These are phyloP conservation scores for Scaptomyza montana DNA, from an alignment of 1,140 invertebrate species.

Conservation along the genomic window DNA sequence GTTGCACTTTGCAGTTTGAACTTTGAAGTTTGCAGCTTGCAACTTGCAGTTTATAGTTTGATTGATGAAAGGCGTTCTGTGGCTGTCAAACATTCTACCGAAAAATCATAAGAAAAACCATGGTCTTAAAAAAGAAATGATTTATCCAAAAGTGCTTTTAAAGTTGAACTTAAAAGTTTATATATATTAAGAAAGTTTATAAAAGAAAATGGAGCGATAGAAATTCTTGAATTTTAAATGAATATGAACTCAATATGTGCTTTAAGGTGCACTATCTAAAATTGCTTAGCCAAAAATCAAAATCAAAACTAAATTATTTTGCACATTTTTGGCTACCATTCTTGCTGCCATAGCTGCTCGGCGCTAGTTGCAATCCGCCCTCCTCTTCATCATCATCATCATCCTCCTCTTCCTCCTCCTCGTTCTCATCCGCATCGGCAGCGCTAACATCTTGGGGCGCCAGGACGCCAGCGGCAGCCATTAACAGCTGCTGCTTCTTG, in stretches of 20 bases:
- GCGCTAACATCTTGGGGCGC: conserved; percentile 21
- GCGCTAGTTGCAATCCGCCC: conserved; percentile 13
- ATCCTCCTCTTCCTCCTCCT: neutral
- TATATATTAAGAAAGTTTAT: neutral
- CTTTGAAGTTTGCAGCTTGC: conserved; percentile 15
- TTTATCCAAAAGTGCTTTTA: neutral
- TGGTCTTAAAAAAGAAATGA: neutral
- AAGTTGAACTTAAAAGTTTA: neutral
- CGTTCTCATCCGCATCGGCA: conserved; percentile 20
- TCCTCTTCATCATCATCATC: conserved; percentile 26
- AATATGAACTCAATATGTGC: too few relatives aligned
- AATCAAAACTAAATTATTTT: conserved; percentile 15
- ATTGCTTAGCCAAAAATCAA: neutral
- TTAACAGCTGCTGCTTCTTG: conserved; percentile 73
- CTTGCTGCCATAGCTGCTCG: conserved; percentile 30
- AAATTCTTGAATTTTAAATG: too few relatives aligned
- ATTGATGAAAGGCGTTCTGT: conserved; percentile 59
- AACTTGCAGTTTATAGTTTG: conserved; percentile 49
- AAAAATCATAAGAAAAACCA: conserved; percentile 19
- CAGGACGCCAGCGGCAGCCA: conserved; percentile 72
- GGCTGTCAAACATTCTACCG: conserved; percentile 39
- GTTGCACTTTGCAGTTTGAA: conserved; percentile 29
- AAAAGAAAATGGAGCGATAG: too few relatives aligned
- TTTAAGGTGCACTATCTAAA: too few relatives aligned
- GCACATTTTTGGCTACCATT: conserved; percentile 62